phyloP scores from a whole-genome alignment of 2,888 invertebrate genomes.

The Amblyjoppa proteus region DNA sequence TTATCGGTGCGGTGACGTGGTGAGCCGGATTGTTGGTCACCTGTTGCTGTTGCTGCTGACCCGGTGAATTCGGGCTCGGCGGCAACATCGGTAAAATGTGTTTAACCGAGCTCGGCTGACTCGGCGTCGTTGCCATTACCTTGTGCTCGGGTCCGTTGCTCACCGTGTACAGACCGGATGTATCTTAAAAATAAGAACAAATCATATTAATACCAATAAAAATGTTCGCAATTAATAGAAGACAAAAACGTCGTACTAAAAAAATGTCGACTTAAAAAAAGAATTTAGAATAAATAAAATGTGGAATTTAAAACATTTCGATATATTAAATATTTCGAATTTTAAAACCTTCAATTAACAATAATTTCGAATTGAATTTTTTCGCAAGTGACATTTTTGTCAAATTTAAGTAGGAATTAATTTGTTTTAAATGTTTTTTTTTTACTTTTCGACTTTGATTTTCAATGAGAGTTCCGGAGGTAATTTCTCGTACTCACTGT shows the following conservation, averaged over 20 bases:
- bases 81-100: constrained; percentile 86
- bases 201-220: constrained; percentile 18
- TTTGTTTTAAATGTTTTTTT: background rate
- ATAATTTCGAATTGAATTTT: no score
- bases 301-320: no score
- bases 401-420: no score
- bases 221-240: background rate
- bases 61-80: constrained; percentile 84
- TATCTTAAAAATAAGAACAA: constrained; percentile 70
- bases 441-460: background rate
- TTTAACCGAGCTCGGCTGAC: constrained; percentile 82
- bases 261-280: no score
- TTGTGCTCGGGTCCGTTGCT: constrained; percentile 85
- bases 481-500: constrained; percentile 86
- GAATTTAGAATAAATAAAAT: no score
- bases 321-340: no score
- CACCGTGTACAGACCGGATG: constrained; percentile 86
- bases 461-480: background rate
- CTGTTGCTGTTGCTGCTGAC: constrained; percentile 69
- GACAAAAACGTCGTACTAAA: no score
- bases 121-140: constrained; percentile 74
- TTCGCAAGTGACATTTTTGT: no score
- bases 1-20: constrained; percentile 85
- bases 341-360: no score
- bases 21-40: constrained; percentile 81